Evolutionary conservation across 2,888 invertebrate genomes (phyloP).

Genomic region (Meteorus cinctellus): DNA sequence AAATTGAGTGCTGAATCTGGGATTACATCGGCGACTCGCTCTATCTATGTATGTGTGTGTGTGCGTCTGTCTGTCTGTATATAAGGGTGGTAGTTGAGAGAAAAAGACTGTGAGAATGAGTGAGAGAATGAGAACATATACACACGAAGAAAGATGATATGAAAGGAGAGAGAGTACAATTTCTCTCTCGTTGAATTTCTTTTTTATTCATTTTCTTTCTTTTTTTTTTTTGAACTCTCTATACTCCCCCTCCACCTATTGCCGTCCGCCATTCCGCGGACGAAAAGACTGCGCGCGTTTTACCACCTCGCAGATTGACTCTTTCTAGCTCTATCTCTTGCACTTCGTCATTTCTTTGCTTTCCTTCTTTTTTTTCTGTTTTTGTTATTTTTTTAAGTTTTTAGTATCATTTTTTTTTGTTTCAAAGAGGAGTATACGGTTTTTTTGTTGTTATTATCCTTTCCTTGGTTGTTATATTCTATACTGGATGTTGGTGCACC

Average conservation of each 20-base stretch:
- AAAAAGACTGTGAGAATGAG: conserved; percentile 28
- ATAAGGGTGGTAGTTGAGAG: conserved; percentile 27
- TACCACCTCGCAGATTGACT: conserved; percentile 49
- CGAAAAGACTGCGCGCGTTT: conserved; percentile 42
- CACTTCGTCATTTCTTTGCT: conserved; percentile 13
- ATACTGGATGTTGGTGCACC: conserved; percentile 25
- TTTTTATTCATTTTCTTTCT: conserved; percentile 1
- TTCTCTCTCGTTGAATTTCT: background rate
- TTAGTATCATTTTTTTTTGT: background rate
- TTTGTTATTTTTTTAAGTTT: conserved; percentile 7
- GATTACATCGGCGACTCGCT: conserved; percentile 65
- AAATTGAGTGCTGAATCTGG: conserved; percentile 73
- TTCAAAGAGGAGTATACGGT: background rate
- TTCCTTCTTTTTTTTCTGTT: conserved; percentile 24
- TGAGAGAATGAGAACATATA: conserved; percentile 42
- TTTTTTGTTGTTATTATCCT: background rate
- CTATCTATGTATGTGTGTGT: background rate
- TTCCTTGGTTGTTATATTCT: conserved; percentile 23
- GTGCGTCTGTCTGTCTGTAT: background rate
- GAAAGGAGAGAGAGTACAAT: conserved; percentile 39
- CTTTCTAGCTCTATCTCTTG: conserved; percentile 21
- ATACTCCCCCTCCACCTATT: conserved; percentile 4
- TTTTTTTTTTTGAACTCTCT: conserved; percentile 7
- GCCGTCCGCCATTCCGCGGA: conserved; percentile 43
- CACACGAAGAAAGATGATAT: conserved; percentile 29